These are phyloP conservation scores for Pygoscelis adeliae DNA, from an alignment of 2,113 vertebrate species.

Conservation along the genomic window DNA sequence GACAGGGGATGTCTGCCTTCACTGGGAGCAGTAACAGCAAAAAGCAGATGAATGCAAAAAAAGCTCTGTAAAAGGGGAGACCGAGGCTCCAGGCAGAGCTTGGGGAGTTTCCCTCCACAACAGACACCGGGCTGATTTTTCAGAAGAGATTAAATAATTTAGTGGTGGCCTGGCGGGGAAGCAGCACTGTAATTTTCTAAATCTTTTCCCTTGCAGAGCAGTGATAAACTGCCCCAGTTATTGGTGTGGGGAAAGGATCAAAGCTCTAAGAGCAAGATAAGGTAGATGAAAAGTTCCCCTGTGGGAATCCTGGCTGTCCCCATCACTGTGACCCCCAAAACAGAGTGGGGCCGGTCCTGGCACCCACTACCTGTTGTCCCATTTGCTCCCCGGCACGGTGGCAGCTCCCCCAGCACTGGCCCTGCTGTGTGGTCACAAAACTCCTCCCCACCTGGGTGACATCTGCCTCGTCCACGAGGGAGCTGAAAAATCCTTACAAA, in stretches of 20 bases:
- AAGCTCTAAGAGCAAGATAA: neutral
- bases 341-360: neutral
- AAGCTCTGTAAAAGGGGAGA: neutral
- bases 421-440: neutral
- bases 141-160: neutral
- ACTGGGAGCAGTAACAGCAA: neutral
- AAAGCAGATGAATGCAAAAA: neutral
- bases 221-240: neutral
- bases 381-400: accelerated
- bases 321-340: neutral
- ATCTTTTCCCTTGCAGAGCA: neutral
- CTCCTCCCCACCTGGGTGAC: neutral
- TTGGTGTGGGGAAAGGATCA: neutral
- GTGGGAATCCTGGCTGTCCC: neutral
- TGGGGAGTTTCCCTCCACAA: neutral
- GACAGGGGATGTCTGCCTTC: neutral
- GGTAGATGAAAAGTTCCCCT: neutral
- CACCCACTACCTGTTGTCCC: neutral
- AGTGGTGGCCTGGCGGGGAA: neutral
- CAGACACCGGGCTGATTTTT: neutral
- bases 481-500: neutral
- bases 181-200: neutral
- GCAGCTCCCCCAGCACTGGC: neutral
- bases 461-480: neutral
- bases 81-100: neutral